Base-by-base conservation (phyloP, 1,140 invertebrate species). In the Drosophila kikkawai region DNA sequence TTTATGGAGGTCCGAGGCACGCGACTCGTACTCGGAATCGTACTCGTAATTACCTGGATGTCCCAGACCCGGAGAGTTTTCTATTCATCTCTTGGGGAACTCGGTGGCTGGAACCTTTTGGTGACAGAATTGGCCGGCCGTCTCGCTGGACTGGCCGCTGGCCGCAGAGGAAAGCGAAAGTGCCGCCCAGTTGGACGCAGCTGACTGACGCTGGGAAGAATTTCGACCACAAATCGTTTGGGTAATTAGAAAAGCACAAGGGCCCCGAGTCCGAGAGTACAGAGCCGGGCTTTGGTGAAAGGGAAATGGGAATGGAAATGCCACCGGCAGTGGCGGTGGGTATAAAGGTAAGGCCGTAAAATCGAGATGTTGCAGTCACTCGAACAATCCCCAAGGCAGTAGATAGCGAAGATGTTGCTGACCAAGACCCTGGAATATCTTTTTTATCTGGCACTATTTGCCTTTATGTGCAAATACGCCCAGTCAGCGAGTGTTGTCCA, bases 201-300 rank as follows among this genome's bases (percentile, higher is more conserved):
- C 69, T 85, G 83, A 91, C 75, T 80, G 88, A 69, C 87, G 87
- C 80, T 91, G 79, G 73, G 84, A 84, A 91, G 88, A 91, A 91
- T 91, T 91, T 91, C 80, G 75, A 91, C 88, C 88, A 91, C 88
- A 91, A 91, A 87, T 87, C 80, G 75, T 71, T 78, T 45, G 65
- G 70, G 86, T 90, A 90, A 90, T 90, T 88, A 88, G 85, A 88
- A 88, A 88, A 87, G 82, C 65, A 79, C 80, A 69, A 74, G 51
- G 65, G 51, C 66, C 61, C 47, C 44, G 36, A 48, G 19, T 19
- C 56, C n/a, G 73, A 66, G 57, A 66, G 57, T 57, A 60, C 74
- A 48, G 77, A 85, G 73, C 63, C 44, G 50, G 69, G 80, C 64
- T 68, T 71, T 90, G 85, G 84, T 88, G 84, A 88, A 88, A 88